Evolutionary conservation across 2,797 vertebrate species (phyloP).

Genomic region (Loris lydekkerianus): DNA sequence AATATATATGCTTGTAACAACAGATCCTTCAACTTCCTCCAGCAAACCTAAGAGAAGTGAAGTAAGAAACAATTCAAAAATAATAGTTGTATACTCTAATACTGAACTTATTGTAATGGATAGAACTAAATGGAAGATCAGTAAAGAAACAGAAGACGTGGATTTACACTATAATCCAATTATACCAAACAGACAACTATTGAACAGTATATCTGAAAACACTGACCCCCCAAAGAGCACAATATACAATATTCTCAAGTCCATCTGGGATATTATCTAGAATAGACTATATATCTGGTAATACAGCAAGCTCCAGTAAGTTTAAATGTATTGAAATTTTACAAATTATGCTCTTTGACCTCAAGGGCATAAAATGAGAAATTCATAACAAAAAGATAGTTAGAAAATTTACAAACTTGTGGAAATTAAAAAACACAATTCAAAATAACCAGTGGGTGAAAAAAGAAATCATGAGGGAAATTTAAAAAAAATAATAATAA

Average conservation of each 20-base stretch:
- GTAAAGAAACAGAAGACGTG: not conserved
- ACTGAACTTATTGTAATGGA: not conserved
- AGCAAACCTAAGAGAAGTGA: not conserved
- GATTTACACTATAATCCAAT: not conserved
- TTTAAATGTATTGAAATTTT: not conserved
- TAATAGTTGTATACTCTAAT: not conserved
- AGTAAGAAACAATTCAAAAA: not conserved
- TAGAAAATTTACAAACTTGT: not conserved
- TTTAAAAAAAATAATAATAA: not conserved
- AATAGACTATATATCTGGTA: not conserved
- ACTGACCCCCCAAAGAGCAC: not conserved
- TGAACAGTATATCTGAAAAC: not conserved
- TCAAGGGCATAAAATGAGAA: not conserved
- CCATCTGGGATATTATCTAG: not conserved
- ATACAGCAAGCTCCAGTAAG: not conserved
- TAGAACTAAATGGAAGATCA: not conserved
- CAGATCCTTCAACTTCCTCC: not conserved
- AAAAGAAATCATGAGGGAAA: not conserved
- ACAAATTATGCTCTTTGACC: not conserved
- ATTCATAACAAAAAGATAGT: not conserved
- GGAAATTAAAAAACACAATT: not conserved
- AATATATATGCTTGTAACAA: not conserved
- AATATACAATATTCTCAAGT: too few species aligned
- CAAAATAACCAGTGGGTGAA: not conserved
- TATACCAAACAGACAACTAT: not conserved